A percentile compares a stretch with the other conserved stretches of the same genome.
phyloP scores from a whole-genome alignment of 1,140 invertebrate genomes.

The Batillaria attramentaria region DNA sequence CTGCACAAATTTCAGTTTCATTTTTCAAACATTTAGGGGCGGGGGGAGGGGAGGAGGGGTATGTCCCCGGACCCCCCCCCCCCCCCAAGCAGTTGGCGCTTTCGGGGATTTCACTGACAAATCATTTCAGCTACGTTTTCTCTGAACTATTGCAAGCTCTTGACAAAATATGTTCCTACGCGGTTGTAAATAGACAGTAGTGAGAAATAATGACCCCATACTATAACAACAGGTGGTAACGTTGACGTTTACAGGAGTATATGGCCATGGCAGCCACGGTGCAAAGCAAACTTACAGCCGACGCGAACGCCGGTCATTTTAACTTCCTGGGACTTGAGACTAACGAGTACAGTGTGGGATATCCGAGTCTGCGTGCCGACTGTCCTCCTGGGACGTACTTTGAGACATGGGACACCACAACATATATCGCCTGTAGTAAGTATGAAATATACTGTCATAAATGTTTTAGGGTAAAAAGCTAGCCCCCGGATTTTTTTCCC shows the following conservation, averaged over 20 bases:
- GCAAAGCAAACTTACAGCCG: neutral
- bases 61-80: neutral
- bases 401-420: neutral
- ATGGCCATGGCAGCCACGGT: neutral
- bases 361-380: neutral
- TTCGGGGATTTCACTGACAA: neutral
- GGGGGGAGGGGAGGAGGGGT: too few species aligned
- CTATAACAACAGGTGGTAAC: neutral
- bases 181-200: neutral
- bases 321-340: neutral
- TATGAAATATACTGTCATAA: too few species aligned
- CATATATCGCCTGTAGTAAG: neutral
- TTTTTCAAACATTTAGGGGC: too few species aligned
- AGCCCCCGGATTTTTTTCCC: too few species aligned
- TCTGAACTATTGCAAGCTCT: neutral
- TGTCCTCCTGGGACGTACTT: neutral
- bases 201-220: neutral
- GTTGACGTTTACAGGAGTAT: neutral
- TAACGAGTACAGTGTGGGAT: neutral
- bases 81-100: neutral
- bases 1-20: too few species aligned
- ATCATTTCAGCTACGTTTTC: neutral
- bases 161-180: neutral
- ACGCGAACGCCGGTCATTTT: neutral
- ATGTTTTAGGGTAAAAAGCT: too few species aligned